Evolutionary conservation across 2,797 vertebrate species (phyloP).

Genomic region (Salmo trutta): DNA sequence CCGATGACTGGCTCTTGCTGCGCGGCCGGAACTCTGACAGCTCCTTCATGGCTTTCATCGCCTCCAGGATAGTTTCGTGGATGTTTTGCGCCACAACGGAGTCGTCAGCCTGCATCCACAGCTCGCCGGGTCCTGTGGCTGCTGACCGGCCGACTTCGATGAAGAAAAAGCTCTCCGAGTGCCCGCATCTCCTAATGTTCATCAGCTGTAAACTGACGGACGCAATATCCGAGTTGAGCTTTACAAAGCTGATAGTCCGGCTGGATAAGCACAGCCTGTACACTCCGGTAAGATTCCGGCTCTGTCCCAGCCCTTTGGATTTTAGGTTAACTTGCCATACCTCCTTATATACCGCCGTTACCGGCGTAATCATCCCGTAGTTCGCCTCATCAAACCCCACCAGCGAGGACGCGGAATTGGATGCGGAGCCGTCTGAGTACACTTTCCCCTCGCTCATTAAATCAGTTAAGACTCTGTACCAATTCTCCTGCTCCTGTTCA

Average conservation of each 20-base stretch:
- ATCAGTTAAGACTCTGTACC: constrained; percentile 89
- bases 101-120: constrained; percentile 99
- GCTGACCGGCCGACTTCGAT: constrained; percentile 97
- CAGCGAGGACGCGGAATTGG: constrained; percentile 78
- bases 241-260: constrained; percentile 91
- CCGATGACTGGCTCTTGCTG: constrained; percentile 95
- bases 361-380: constrained; percentile 87
- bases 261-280: constrained; percentile 93
- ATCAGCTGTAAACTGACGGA: constrained; percentile 93
- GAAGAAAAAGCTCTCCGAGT: constrained; percentile 99
- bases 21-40: constrained; percentile 94
- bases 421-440: constrained; percentile 69
- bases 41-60: constrained; percentile 98
- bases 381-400: constrained; percentile 82
- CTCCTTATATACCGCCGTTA: constrained; percentile 86
- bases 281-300: constrained; percentile 88
- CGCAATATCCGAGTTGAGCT: constrained; percentile 89
- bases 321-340: constrained; percentile 97
- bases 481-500: constrained; percentile 93
- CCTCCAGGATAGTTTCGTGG: constrained; percentile 96
- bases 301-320: constrained; percentile 93
- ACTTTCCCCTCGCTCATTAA: constrained; percentile 86
- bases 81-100: constrained; percentile 98
- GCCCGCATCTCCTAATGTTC: constrained; percentile 96
- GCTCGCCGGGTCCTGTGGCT: constrained; percentile 92